These are phyloP conservation scores for Gracilinanus agilis DNA, from an alignment of 2,113 vertebrate species.

Conservation along the genomic window DNA sequence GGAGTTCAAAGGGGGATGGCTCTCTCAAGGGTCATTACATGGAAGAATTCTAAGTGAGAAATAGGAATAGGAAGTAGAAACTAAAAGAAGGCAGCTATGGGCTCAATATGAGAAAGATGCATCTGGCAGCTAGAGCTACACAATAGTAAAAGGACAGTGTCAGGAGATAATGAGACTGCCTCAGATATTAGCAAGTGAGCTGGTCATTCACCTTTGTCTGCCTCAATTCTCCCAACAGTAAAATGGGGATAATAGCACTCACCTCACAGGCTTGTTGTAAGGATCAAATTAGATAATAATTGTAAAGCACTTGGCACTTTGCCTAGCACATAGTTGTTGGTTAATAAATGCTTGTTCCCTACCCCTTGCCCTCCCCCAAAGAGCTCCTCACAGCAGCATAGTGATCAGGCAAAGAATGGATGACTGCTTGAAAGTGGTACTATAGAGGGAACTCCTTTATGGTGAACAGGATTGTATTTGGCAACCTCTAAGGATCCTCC, in stretches of 20 bases:
- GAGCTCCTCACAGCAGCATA: background rate
- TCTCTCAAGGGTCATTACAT: constrained; percentile 18
- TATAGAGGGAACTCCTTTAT: background rate
- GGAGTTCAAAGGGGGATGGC: background rate
- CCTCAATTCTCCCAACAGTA: background rate
- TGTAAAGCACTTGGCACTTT: background rate
- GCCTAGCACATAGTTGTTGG: background rate
- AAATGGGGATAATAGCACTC: background rate
- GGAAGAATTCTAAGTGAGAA: constrained; percentile 29
- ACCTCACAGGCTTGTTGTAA: background rate
- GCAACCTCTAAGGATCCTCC: background rate
- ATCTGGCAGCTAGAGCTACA: background rate
- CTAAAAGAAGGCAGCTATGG: constrained; percentile 28
- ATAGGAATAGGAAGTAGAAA: background rate
- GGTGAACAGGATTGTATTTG: background rate
- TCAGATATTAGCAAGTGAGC: background rate
- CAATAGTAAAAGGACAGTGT: background rate
- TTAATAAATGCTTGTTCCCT: background rate
- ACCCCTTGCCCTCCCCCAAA: background rate
- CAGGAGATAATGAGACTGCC: background rate
- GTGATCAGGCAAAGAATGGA: background rate
- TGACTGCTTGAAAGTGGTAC: background rate
- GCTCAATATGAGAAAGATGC: constrained; percentile 45
- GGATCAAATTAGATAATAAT: background rate
- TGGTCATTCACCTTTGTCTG: background rate